Percentiles rank a stretch among this genome's conserved stretches.
Evolutionary conservation across 2,888 invertebrate genomes (phyloP).

Genomic region (Hermaeophaga mercurialis): DNA sequence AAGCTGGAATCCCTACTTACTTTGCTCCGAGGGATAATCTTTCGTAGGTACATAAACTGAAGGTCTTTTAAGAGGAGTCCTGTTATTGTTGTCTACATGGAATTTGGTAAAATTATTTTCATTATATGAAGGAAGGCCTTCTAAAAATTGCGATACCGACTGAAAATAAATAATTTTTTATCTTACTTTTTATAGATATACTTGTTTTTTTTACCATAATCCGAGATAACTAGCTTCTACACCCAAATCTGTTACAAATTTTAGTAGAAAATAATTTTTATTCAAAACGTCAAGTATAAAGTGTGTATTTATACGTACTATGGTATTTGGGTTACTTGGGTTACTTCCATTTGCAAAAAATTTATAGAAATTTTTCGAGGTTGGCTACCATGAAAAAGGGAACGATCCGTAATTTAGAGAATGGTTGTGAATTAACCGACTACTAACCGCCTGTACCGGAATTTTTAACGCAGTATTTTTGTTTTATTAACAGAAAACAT

Average conservation of each 20-base stretch:
- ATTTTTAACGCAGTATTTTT: no score
- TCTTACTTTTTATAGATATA: no score
- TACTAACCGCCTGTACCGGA: no score
- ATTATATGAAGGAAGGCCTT: conserved; percentile 89
- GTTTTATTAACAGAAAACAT: no score
- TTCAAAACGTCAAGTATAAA: not conserved
- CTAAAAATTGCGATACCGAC: conserved; percentile 89
- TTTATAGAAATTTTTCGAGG: not conserved
- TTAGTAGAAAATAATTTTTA: not conserved
- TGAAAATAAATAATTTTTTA: conserved; percentile 55
- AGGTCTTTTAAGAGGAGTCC: conserved; percentile 83
- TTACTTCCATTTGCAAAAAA: not conserved
- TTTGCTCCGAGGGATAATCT: conserved; percentile 91
- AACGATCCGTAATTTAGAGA: not conserved
- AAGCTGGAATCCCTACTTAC: conserved; percentile 63
- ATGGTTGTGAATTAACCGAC: no score
- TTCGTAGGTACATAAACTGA: conserved; percentile 92
- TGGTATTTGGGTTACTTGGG: not conserved
- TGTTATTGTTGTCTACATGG: conserved; percentile 83
- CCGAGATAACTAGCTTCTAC: not conserved
- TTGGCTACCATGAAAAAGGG: not conserved
- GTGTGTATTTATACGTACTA: not conserved
- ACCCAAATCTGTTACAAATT: not conserved
- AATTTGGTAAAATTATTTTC: conserved; percentile 90
- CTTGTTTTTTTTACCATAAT: not conserved